Conservation (phyloP, 2,113 vertebrate species). For the Alosa alosa region DNA sequence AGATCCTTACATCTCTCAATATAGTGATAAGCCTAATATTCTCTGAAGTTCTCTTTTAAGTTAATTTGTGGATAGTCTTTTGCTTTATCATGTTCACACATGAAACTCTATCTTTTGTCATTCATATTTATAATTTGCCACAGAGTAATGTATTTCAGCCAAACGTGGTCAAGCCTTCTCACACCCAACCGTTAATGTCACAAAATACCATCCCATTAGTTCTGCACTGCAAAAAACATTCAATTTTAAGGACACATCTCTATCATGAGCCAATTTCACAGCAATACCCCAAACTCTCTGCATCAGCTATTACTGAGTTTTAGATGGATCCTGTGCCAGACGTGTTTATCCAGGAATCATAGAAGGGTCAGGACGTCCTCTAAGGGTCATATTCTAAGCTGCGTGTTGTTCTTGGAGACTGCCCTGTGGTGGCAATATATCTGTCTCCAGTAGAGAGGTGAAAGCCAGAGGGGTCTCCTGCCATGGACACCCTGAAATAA, state of each 20-base stretch:
- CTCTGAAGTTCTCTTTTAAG: neutral
- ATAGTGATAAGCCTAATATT: neutral
- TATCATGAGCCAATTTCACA: constrained; percentile 3
- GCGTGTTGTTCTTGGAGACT: constrained; percentile 54
- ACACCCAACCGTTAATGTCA: neutral
- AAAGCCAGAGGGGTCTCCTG: constrained; percentile 5
- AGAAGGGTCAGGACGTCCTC: constrained; percentile 48
- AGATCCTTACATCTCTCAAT: neutral
- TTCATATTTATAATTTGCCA: neutral
- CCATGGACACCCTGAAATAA: constrained; percentile 8
- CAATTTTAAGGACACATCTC: neutral
- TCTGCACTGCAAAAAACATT: neutral
- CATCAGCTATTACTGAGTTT: constrained; percentile 28
- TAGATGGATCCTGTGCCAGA: constrained; percentile 29
- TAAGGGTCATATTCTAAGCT: constrained; percentile 38
- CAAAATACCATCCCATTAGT: neutral
- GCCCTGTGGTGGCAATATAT: constrained; percentile 37
- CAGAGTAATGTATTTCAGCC: neutral
- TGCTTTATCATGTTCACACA: neutral
- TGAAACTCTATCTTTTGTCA: neutral
- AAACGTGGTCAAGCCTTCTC: neutral
- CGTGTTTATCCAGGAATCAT: constrained; percentile 57
- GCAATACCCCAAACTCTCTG: constrained; percentile 20
- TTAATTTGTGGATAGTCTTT: neutral
- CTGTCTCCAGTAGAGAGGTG: constrained; percentile 32